Evolutionary conservation across 1,140 invertebrate genomes (phyloP).

Genomic region (Drosophila repleta): DNA sequence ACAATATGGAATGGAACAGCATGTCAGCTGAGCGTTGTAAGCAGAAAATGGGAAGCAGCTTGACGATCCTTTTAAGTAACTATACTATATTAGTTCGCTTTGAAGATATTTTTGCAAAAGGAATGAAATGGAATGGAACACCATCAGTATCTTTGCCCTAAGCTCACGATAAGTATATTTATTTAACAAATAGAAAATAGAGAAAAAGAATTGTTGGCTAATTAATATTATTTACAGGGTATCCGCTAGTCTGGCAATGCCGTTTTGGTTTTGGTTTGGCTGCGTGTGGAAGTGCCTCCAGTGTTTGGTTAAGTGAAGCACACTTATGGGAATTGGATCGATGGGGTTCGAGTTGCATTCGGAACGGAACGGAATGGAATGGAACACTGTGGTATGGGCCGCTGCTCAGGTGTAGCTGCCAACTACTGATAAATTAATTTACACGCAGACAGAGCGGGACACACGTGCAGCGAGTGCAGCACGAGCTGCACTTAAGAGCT

Average conservation of each 20-base stretch:
- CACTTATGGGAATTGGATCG: slow-evolving; percentile 32
- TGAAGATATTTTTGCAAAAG: background rate
- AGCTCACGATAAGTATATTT: background rate
- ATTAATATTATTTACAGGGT: background rate
- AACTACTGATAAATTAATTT: slow-evolving; percentile 70
- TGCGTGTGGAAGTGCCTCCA: slow-evolving; percentile 21
- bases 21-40: too few species aligned
- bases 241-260: background rate
- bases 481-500: slow-evolving; percentile 41
- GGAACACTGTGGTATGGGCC: background rate
- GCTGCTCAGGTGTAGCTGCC: slow-evolving; percentile 21
- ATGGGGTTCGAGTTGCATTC: slow-evolving; percentile 21
- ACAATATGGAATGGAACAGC: background rate
- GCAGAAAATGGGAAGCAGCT: too few species aligned
- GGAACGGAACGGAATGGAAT: too few species aligned
- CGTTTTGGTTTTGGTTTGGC: background rate
- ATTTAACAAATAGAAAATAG: too few species aligned
- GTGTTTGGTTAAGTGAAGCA: slow-evolving; percentile 32
- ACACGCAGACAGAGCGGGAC: slow-evolving; percentile 12
- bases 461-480: slow-evolving; percentile 4
- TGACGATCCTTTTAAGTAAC: too few species aligned
- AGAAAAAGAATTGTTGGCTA: too few species aligned
- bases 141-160: background rate
- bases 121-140: background rate
- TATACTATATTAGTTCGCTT: too few species aligned